A percentile compares a stretch with the other conserved stretches of the same genome.
Conservation (phyloP, 2,797 vertebrate genomes). For the Acanthopagrus latus region DNA sequence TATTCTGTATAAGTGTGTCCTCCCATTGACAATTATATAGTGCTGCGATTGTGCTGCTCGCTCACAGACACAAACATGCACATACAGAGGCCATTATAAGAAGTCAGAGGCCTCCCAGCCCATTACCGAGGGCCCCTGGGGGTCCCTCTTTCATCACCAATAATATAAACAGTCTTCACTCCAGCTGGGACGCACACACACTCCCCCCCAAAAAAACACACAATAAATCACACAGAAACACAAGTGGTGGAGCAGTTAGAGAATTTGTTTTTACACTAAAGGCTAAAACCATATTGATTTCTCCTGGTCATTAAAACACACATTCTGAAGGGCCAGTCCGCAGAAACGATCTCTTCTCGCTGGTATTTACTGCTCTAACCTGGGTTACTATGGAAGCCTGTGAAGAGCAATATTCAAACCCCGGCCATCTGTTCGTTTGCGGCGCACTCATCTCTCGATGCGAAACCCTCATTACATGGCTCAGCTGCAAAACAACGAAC, state of each 20-base stretch:
- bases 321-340: constrained; percentile 28
- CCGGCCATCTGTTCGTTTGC: constrained; percentile 63
- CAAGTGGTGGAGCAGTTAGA: constrained; percentile 5
- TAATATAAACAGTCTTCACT: constrained; percentile 79
- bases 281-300: constrained; percentile 40
- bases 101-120: constrained; percentile 71
- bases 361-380: constrained; percentile 31
- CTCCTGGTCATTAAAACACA: constrained; percentile 22
- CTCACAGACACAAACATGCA: constrained; percentile 6
- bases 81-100: constrained; percentile 68
- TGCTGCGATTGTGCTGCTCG: constrained; percentile 57
- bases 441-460: constrained; percentile 37
- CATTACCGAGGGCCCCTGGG: constrained; percentile 73
- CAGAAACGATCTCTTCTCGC: neutral
- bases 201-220: constrained; percentile 26
- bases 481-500: constrained; percentile 68
- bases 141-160: constrained; percentile 75
- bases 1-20: constrained; percentile 73
- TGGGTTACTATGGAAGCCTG: constrained; percentile 39
- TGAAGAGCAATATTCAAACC: constrained; percentile 53
- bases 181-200: constrained; percentile 71
- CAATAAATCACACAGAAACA: constrained; percentile 41
- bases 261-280: constrained; percentile 12
- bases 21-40: constrained; percentile 73
- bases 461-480: constrained; percentile 68